Evolutionary conservation across 2,113 vertebrate genomes (phyloP), one percentile per base, ranked within the genome.

Genomic region (Serilophus lunatus): DNA sequence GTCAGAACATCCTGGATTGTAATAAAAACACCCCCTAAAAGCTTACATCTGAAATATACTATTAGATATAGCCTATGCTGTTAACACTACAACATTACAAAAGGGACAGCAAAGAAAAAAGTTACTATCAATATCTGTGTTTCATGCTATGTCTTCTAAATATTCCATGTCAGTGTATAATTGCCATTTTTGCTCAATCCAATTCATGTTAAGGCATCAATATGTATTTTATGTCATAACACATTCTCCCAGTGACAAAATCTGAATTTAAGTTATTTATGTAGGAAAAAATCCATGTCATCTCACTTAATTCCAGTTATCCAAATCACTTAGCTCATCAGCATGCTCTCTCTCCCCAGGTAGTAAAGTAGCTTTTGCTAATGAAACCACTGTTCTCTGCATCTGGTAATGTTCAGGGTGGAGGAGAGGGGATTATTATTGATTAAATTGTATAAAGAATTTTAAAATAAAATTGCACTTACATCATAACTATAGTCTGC

Each of bases 401-500:
- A 68, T 42, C 44, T 74, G 13, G 13, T 38, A 47, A 70, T 5
- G 72, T 77, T 96, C 88, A 92, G 80, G 86, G 69, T 64, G 7
- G 49, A 49, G 53, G 25, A 68, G 15, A 78, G 13, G 14, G 44
- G 10, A 92, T 56, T 95, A 95, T 60, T 91, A 96, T 56, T 88
- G 86, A 96, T 96, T 96, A 89, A 75, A 86, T 17, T 18, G 7
- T 65, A 97, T 91, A 93, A 97, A 94, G 77, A 97, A 97, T 95
- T 97, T 96, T 81, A 96, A 98, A 98, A 98, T 97, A 96, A 98
- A 98, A 97, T 96, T 94, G 89, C 92, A 98, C 98, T 99, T 98
- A 99, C 99, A 97, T 99, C 99, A 86, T 99, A 99, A 98, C 98
- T 99, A 98, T 99, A 99, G 97, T 99, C 99, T 83, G 98, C 98